Evolutionary conservation across 2,888 invertebrate genomes (phyloP), one percentile per base, ranked within the genome.

Genomic region (Diaprepes abbreviatus): DNA sequence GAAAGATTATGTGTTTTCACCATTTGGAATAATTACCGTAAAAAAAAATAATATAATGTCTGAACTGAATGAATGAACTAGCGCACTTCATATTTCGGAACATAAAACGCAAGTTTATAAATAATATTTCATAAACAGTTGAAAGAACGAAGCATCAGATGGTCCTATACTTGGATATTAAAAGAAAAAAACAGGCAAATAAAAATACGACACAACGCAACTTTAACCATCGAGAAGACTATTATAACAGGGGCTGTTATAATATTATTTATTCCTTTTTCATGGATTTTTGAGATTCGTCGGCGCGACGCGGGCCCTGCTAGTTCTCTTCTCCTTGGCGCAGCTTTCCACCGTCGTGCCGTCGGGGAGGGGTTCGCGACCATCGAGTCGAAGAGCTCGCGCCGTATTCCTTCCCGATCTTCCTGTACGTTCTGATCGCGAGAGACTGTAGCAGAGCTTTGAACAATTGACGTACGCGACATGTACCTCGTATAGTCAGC

Each of bases 251-350:
- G 54, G 64, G 31, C 35, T 54, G 38, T 55, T 45, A 67, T 31
- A 64, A 79, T 82, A 84, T 83, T 84, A 84, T 85, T 85, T 84
- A 84, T 84, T 84, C 84, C 82, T 83, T 84, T 83, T 85, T 83
- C 84, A 84, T 84, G 83, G 84, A 84, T 85, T 84, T 85, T 84
- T 84, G 84, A 83, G 83, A 84, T 84, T 84, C 81, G 81, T 81
- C 58, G 62, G 82, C 60, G 83, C 85, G 85, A 83, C 85, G 85
- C 85, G 85, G 85, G 80, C 85, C 78, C 75, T 78, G 59, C 76
- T 50, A 40, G 71, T 76, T 80, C 74, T 70, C 65, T 77, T 72
- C 70, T 58, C 73, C 77, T 78, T 77, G 80, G 84, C 85, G 85
- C 85, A 85, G 78, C 77, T 76, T 73, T 71, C 77, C 79, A 76